Evolutionary conservation across 2,797 vertebrate species (phyloP), one percentile per base, ranked within the genome.

Genomic region (Tenualosa thibaudeaui): DNA sequence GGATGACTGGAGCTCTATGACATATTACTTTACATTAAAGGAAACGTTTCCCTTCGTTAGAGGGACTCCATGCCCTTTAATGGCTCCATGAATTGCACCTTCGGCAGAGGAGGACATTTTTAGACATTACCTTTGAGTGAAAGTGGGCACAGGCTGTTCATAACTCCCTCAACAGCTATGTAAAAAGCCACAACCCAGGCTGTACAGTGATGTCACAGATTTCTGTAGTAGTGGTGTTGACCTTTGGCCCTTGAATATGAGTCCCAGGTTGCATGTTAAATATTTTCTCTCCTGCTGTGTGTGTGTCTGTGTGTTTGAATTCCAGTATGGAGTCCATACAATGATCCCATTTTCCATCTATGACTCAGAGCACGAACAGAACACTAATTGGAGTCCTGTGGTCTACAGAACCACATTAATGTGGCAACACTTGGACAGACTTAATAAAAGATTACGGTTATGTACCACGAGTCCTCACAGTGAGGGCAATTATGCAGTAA

Each of bases 351-450:
- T 43, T 43, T 8, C 37, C 17, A 17, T 15, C 31, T 22, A 3
- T 78, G 71, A 78, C 71, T 78, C 71, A 78, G 71, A 46, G 71
- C 71, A 7, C 1, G 5, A 40, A 8, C 3, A n/a, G 71, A 40
- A 22, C 17, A 46, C 71, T 78, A 78, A 78, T 78, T 78, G 71
- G 71, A 22, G 71, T 17, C 71, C 71, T 78, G 71, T 78, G 37
- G 71, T 78, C 71, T 78, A 46, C 40, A 46, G 37, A 78, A 40
- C 37, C 17, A 40, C 71, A 22, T 46, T 78, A 78, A 78, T 46
- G 71, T 19, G 68, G 15, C 71, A 8, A 46, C 15, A 43, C 71
- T 46, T 43, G 40, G 71, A 13, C 37, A 78, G 71, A 46, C 71
- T 78, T 78, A 19, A 78, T 78, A 78, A 78, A 78, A 78, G 15